phyloP scores from a whole-genome alignment of 2,797 vertebrate genomes.

The Lacerta viridis region DNA sequence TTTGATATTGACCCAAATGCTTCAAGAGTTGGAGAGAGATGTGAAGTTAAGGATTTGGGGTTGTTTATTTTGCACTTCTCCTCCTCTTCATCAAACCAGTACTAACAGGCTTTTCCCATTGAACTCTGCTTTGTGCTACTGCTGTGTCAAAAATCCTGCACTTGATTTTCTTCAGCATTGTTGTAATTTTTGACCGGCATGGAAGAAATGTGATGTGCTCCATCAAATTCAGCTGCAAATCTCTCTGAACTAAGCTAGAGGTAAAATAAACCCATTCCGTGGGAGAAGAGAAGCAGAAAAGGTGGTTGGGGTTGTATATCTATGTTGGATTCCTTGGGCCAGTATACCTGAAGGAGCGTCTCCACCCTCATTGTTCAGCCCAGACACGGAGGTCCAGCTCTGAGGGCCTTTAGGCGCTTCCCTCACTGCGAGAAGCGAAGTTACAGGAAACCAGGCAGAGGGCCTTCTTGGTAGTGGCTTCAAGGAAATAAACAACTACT shows the following conservation, averaged over 20 bases:
- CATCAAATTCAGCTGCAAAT: slow-evolving; percentile 9
- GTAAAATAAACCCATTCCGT: not conserved
- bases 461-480: too few species aligned
- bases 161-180: not conserved
- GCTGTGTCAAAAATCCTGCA: not conserved
- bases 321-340: too few species aligned
- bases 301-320: not conserved
- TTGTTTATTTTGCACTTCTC: not conserved
- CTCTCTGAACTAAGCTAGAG: not conserved
- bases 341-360: too few species aligned
- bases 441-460: too few species aligned
- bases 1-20: not conserved
- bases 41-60: not conserved
- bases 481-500: too few species aligned
- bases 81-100: not conserved
- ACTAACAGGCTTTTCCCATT: not conserved
- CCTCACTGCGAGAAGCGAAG: too few species aligned
- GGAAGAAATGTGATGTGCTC: slow-evolving; percentile 14
- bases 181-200: not conserved
- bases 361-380: too few species aligned
- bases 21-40: not conserved
- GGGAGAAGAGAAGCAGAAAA: not conserved
- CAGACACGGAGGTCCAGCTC: too few species aligned
- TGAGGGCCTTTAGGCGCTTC: too few species aligned
- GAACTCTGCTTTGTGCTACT: not conserved